A percentile compares a stretch with the other conserved stretches of the same genome.
Evolutionary conservation across 2,113 vertebrate genomes (phyloP).

Genomic region (Misgurnus anguillicaudatus): DNA sequence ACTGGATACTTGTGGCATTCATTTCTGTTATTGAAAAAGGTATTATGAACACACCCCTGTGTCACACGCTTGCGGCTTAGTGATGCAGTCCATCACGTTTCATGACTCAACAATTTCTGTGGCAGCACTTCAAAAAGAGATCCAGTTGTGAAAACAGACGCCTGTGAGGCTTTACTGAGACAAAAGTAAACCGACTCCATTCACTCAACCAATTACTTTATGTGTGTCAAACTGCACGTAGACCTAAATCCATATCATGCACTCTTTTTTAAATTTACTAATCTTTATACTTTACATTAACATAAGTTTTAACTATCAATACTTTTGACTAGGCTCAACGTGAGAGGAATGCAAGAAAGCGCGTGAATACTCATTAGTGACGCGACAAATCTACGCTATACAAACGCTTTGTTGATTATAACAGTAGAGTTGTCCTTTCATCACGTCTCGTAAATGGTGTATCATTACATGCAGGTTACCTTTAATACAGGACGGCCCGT

Average conservation of each 20-base stretch:
- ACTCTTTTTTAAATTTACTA: too few species aligned
- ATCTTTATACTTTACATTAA: too few species aligned
- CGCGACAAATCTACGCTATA: too few species aligned
- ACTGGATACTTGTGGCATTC: constrained; percentile 1
- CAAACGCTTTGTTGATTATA: background rate
- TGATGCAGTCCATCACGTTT: constrained; percentile 67
- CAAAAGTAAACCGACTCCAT: constrained; percentile 26
- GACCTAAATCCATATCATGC: background rate
- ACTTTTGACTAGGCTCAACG: too few species aligned
- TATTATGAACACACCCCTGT: background rate
- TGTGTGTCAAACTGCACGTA: constrained; percentile 27
- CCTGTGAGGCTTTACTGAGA: constrained; percentile 40
- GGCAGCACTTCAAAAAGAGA: constrained; percentile 53
- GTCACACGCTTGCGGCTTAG: constrained; percentile 16
- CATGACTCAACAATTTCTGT: constrained; percentile 63
- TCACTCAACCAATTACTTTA: constrained; percentile 31
- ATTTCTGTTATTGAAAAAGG: background rate
- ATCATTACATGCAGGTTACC: background rate
- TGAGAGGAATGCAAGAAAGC: too few species aligned
- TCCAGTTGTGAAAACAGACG: constrained; percentile 42
- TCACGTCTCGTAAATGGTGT: background rate
- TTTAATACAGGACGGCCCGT: background rate
- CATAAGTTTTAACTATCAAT: too few species aligned
- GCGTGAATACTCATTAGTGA: too few species aligned
- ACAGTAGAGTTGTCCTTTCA: background rate